These are phyloP conservation scores for Nesogale talazaci DNA, from an alignment of 2,113 vertebrate species.

Conservation along the genomic window DNA sequence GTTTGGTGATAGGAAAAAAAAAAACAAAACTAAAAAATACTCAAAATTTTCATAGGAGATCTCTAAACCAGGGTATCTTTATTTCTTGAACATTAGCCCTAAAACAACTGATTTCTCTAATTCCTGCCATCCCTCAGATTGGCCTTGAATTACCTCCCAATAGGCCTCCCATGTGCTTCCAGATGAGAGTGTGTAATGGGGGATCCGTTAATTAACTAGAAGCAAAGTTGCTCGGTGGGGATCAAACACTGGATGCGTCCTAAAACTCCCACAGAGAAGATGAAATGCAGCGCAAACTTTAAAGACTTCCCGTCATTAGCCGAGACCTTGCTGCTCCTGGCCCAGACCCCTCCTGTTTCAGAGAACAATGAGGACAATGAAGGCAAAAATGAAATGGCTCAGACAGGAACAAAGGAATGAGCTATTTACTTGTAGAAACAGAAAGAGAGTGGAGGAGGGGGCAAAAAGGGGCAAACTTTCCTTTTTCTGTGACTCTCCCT, in stretches of 20 bases:
- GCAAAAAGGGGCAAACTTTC: conserved; percentile 75
- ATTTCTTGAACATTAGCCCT: conserved; percentile 86
- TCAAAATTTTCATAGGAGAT: conserved; percentile 78
- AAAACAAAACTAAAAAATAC: conserved; percentile 12
- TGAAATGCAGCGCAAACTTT: conserved; percentile 98
- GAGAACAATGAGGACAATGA: conserved; percentile 94
- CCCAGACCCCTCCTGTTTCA: conserved; percentile 92
- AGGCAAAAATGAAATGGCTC: conserved; percentile 90
- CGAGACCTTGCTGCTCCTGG: conserved; percentile 94
- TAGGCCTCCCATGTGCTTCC: conserved; percentile 90
- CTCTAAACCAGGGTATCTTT: conserved; percentile 82
- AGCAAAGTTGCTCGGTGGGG: conserved; percentile 93
- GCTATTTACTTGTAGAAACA: conserved; percentile 90
- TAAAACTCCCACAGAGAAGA: conserved; percentile 96
- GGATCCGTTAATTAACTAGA: conserved; percentile 97
- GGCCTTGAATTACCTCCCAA: conserved; percentile 92
- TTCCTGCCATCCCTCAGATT: conserved; percentile 89
- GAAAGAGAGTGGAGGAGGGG: conserved; percentile 77
- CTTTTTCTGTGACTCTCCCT: conserved; percentile 84
- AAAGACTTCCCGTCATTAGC: conserved; percentile 99
- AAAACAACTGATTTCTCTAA: conserved; percentile 89
- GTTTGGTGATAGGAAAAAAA: neutral
- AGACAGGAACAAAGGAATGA: conserved; percentile 89
- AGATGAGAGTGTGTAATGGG: conserved; percentile 93
- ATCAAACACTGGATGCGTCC: conserved; percentile 97